Conservation (phyloP, 2,797 vertebrate genomes). For the Ispidina lecontei region DNA sequence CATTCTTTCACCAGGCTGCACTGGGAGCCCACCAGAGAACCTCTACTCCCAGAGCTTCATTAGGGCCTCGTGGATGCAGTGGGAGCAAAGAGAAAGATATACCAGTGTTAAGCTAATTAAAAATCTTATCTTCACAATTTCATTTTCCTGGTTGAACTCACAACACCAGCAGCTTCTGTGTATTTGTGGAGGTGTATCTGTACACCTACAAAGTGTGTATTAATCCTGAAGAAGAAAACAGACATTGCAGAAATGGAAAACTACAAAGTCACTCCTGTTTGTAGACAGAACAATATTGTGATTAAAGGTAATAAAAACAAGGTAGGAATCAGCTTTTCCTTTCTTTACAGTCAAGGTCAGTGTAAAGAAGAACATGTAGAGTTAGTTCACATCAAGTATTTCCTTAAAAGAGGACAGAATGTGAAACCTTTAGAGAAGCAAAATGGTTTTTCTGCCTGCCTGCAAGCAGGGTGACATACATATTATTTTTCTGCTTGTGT, state of each 20-base stretch:
- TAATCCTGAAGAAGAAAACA: background rate
- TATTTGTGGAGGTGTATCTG: background rate
- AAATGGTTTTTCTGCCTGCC: background rate
- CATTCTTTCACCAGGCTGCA: background rate
- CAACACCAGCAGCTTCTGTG: accelerated
- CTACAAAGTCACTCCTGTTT: background rate
- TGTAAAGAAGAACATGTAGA: background rate
- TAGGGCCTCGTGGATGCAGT: background rate
- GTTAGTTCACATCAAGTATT: background rate
- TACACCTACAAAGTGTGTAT: background rate
- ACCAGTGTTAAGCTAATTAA: background rate
- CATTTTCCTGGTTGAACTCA: background rate
- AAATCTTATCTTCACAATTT: background rate
- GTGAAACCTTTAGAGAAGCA: background rate
- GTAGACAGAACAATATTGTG: background rate
- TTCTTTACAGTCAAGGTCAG: background rate
- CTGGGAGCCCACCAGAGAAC: background rate
- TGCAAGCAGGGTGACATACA: background rate
- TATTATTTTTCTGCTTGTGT: background rate
- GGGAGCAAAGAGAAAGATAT: background rate
- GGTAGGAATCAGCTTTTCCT: background rate
- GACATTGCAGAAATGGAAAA: background rate
- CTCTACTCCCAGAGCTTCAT: background rate
- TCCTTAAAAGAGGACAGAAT: background rate
- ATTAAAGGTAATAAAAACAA: background rate